Conservation (phyloP, 1,140 invertebrate species). For the Drosophila sturtevanti region DNA sequence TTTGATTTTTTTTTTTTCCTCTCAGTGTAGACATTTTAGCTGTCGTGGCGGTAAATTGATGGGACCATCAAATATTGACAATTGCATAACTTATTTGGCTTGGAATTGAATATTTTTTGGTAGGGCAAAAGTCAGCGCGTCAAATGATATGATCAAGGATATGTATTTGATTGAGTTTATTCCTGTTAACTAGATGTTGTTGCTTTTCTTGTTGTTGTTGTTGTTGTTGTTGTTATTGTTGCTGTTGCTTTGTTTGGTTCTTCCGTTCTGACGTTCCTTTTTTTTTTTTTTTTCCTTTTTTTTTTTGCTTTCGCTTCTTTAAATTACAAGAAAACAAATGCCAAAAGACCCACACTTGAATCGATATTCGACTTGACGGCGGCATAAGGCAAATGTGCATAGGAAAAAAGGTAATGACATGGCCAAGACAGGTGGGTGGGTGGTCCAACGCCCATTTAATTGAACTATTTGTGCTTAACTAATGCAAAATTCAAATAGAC, state of each 20-base stretch:
- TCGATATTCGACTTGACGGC: conserved; percentile 41
- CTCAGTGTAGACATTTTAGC: conserved; percentile 31
- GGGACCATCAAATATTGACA: conserved; percentile 72
- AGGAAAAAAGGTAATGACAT: conserved; percentile 43
- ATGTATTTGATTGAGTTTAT: conserved; percentile 8
- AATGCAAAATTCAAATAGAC: conserved; percentile 50
- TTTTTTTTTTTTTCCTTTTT: background rate
- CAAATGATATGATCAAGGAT: conserved; percentile 9
- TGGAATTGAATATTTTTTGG: conserved; percentile 9
- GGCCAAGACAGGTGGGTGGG: conserved; percentile 8
- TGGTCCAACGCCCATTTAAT: conserved; percentile 42
- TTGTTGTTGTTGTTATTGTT: too few species aligned
- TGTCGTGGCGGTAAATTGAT: conserved; percentile 62
- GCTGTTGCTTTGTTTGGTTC: too few species aligned
- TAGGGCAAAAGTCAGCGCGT: background rate
- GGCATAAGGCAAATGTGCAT: conserved; percentile 31
- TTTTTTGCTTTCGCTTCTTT: background rate
- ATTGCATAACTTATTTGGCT: conserved; percentile 53
- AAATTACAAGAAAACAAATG: background rate
- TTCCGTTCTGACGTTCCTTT: background rate
- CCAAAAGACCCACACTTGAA: conserved; percentile 9
- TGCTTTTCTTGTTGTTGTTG: background rate
- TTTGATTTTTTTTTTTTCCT: background rate
- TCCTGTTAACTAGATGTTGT: conserved; percentile 4
- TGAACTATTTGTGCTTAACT: conserved; percentile 36